A percentile compares a stretch with the other conserved stretches of the same genome.
These are phyloP conservation scores for Dexiosoma caninum DNA, from an alignment of 2,888 invertebrate species.

Conservation along the genomic window DNA sequence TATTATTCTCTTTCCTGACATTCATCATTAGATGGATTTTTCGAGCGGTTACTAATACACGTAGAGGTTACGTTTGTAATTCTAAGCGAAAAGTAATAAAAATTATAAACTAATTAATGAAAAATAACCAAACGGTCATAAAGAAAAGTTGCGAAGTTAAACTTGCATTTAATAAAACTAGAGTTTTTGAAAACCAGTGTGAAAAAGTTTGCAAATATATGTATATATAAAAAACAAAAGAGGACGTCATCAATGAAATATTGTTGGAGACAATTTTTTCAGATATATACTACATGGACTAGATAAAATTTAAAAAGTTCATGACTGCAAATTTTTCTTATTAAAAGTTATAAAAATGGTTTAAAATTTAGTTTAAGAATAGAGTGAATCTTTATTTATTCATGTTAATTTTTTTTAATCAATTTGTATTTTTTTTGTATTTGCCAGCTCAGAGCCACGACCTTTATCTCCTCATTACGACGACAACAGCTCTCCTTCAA, in stretches of 20 bases:
- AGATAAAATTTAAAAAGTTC: background rate
- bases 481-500: slow-evolving; percentile 51
- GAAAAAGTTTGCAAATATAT: slow-evolving; percentile 25
- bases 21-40: slow-evolving; percentile 57
- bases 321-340: background rate
- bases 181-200: background rate
- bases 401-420: background rate
- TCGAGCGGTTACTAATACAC: slow-evolving; percentile 53
- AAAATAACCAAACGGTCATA: background rate
- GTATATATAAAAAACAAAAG: slow-evolving; percentile 27
- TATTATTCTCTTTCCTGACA: slow-evolving; percentile 43
- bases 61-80: slow-evolving; percentile 42
- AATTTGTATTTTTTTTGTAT: slow-evolving; percentile 33
- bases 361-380: background rate
- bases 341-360: background rate
- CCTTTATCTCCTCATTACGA: slow-evolving; percentile 57
- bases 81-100: slow-evolving; percentile 37
- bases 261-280: slow-evolving; percentile 47
- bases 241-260: slow-evolving; percentile 59
- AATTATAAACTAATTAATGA: slow-evolving; percentile 39
- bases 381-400: background rate
- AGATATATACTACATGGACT: background rate
- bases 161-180: background rate
- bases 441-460: slow-evolving; percentile 61
- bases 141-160: background rate